Evolutionary conservation across 2,113 vertebrate genomes (phyloP), one percentile per base, ranked within the genome.

Genomic region (Gavialis gangeticus): DNA sequence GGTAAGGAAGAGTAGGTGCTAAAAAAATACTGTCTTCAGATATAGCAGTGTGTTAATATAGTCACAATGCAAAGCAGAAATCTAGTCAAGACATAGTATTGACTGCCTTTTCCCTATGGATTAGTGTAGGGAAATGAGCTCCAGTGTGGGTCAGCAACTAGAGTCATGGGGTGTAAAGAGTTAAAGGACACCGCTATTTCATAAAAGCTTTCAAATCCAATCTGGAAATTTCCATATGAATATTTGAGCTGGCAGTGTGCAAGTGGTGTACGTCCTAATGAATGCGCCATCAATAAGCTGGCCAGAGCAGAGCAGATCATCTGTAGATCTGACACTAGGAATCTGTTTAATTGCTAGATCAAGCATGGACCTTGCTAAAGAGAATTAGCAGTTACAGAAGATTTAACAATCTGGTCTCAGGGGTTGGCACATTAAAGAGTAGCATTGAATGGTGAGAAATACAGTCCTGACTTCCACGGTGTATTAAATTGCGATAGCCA

Each of bases 301-400:
- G 79, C 79, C 79, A 84, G 64, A 79, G 79, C 75, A 75, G 54
- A 94, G 92, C 79, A 93, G 19, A 64, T 95, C 93, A 84, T 78
- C 28, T 59, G 25, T 22, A 56, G 75, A 64, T 57, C 79, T 84
- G 69, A n/a, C 85, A 88, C 37, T 14, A 66, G 46, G 27, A 75
- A n/a, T 91, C 58, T 24, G 17, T 91, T 92, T 94, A 91, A 91
- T 81, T 84, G 93, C 95, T 62, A 64, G 71, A 88, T 90, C 79
- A 95, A 94, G 80, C 81, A 55, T 16, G 82, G 87, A 88, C 85
- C 84, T 96, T 91, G 76, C 79, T 90, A 77, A 94, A 95, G 80
- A 79, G 91, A 96, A 75, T 88, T 92, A 80, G 92, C 24, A 30
- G 8, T 94, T 95, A 73, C 54, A 37, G 80, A 75, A 82, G 85